phyloP scores from a whole-genome alignment of 2,113 vertebrate genomes.

The Enhydra lutris region DNA sequence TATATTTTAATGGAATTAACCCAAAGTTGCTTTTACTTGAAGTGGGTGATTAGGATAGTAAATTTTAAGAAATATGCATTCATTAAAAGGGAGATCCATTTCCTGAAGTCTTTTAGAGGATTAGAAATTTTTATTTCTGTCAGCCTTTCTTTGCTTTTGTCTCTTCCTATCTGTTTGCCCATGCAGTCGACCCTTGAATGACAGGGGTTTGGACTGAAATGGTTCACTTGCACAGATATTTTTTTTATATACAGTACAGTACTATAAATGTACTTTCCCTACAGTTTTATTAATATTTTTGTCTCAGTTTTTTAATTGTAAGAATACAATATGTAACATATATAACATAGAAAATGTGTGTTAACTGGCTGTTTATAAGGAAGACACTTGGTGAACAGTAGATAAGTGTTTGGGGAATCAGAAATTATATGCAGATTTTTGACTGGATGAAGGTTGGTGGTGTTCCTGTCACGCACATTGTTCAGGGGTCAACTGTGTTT shows the following conservation, averaged over 20 bases:
- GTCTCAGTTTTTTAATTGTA: neutral
- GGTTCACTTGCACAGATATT: neutral
- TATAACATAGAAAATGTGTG: neutral
- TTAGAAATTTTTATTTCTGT: conserved; percentile 7
- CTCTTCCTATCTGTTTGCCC: neutral
- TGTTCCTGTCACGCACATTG: neutral
- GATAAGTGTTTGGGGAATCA: neutral
- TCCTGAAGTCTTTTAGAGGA: neutral
- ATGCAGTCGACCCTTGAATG: neutral
- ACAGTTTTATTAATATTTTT: neutral
- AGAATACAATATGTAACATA: neutral
- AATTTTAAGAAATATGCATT: neutral
- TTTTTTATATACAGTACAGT: too few species aligned
- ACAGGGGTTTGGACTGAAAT: neutral
- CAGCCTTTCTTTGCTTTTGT: neutral
- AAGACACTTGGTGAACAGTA: neutral
- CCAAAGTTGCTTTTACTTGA: neutral
- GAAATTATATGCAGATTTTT: neutral
- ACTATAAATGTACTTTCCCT: neutral
- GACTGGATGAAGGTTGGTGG: neutral
- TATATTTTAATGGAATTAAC: neutral
- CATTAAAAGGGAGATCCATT: neutral
- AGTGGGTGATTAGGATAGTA: neutral
- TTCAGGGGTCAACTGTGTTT: neutral
- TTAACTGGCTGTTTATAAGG: neutral